Conservation (phyloP, 2,113 vertebrate species). For the Pipra filicauda region DNA sequence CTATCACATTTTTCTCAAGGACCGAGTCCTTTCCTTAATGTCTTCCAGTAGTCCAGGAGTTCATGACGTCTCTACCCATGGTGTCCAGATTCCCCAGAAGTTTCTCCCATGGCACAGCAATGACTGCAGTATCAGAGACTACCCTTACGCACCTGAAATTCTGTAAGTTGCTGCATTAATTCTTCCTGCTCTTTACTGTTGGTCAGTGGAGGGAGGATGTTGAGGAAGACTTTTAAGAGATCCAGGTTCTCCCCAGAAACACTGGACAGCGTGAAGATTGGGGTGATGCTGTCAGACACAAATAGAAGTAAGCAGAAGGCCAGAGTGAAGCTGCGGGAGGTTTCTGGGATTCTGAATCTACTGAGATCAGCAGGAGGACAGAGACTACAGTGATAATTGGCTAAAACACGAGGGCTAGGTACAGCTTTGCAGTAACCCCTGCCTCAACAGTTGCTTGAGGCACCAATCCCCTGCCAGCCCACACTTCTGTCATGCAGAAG, state of each 20-base stretch:
- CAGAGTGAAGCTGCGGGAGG: neutral
- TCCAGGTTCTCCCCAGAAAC: conserved; percentile 95
- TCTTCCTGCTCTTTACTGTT: conserved; percentile 98
- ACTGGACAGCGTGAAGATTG: conserved; percentile 95
- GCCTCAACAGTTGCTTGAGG: neutral
- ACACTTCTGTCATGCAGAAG: neutral
- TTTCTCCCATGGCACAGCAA: neutral
- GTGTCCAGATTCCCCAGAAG: neutral
- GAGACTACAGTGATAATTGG: neutral
- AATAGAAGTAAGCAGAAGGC: neutral
- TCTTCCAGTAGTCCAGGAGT: neutral
- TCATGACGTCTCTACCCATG: neutral
- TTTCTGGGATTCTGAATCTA: neutral
- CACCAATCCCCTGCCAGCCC: neutral
- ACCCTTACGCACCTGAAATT: conserved; percentile 86
- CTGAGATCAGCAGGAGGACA: neutral
- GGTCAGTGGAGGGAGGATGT: conserved; percentile 96
- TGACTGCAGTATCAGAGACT: neutral
- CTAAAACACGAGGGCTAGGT: neutral
- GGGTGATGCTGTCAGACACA: conserved; percentile 85
- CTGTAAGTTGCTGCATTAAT: conserved; percentile 95
- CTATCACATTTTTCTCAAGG: neutral
- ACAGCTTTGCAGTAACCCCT: neutral
- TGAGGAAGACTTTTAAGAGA: conserved; percentile 94
- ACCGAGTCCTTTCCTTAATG: neutral